Conservation (phyloP, 2,888 invertebrate genomes). For the Drosophila ustulata region DNA sequence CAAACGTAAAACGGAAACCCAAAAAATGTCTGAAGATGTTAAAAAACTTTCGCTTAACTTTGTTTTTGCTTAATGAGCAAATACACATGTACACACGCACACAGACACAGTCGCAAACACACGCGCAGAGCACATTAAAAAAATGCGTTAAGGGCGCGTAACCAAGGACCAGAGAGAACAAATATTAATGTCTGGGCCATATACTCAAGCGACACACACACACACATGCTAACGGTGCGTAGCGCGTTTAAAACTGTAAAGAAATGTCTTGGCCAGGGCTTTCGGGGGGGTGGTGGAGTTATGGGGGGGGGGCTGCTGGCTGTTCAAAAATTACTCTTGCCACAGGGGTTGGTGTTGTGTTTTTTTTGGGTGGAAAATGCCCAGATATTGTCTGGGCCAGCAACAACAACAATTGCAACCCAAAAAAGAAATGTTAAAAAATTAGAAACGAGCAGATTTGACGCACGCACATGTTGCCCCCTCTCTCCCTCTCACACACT, state of each 20-base stretch:
- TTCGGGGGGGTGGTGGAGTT: neutral
- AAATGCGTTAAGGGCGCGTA: constrained; percentile 80
- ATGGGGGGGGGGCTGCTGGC: constrained; percentile 12
- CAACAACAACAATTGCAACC: constrained; percentile 10
- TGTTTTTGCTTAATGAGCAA: constrained; percentile 83
- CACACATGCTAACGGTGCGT: constrained; percentile 37
- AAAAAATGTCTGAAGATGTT: constrained; percentile 78
- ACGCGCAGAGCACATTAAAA: constrained; percentile 59
- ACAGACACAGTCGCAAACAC: constrained; percentile 36
- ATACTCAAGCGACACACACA: constrained; percentile 43
- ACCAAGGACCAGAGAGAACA: constrained; percentile 67
- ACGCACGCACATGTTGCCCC: constrained; percentile 70
- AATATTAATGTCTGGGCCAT: constrained; percentile 80
- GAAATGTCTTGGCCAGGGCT: constrained; percentile 38
- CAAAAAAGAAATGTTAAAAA: constrained; percentile 60
- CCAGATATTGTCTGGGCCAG: constrained; percentile 59
- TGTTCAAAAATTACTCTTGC: constrained; percentile 68
- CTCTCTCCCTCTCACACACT: constrained; percentile 15
- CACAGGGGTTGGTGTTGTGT: constrained; percentile 65
- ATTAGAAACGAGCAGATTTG: constrained; percentile 68
- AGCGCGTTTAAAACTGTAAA: constrained; percentile 65
- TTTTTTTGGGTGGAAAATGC: constrained; percentile 53
- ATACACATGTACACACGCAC: constrained; percentile 63
- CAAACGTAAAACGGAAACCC: constrained; percentile 70
- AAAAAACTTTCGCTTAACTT: constrained; percentile 79